phyloP scores from a whole-genome alignment of 2,797 vertebrate species.

The Merluccius polli region DNA sequence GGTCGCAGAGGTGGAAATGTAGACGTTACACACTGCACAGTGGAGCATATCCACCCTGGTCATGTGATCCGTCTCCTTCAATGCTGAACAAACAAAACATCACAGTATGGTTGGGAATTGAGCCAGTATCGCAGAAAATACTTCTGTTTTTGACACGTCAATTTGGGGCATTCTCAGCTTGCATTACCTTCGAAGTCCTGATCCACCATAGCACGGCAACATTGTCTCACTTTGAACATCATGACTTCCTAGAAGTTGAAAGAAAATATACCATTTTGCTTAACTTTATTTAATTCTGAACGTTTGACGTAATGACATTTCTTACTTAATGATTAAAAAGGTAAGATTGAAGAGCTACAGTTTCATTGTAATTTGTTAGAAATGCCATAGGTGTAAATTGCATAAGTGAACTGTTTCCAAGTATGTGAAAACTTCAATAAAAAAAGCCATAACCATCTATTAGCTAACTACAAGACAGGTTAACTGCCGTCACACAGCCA shows the following conservation, averaged over 20 bases:
- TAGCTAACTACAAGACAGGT: background rate
- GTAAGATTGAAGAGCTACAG: background rate
- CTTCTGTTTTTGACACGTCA: background rate
- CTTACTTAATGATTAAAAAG: background rate
- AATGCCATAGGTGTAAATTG: background rate
- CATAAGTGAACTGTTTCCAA: no score
- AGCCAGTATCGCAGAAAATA: constrained; percentile 2
- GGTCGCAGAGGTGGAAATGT: constrained; percentile 43
- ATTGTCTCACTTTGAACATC: constrained; percentile 54
- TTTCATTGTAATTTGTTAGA: no score
- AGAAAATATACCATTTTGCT: background rate
- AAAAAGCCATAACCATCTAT: background rate
- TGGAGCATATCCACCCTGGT: constrained; percentile 63
- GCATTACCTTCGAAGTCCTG: constrained; percentile 49
- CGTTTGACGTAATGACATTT: background rate
- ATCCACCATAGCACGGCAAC: constrained; percentile 50
- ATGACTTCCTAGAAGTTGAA: constrained; percentile 51
- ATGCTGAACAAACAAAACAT: constrained; percentile 37
- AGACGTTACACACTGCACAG: constrained; percentile 54
- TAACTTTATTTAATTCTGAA: background rate
- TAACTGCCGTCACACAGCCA: background rate
- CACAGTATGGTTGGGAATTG: background rate
- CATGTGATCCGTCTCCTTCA: constrained; percentile 65
- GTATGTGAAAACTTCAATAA: no score
- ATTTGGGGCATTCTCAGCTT: background rate